Evolutionary conservation across 2,113 vertebrate genomes (phyloP), one percentile per base, ranked within the genome.

Genomic region (Piprites chloris): DNA sequence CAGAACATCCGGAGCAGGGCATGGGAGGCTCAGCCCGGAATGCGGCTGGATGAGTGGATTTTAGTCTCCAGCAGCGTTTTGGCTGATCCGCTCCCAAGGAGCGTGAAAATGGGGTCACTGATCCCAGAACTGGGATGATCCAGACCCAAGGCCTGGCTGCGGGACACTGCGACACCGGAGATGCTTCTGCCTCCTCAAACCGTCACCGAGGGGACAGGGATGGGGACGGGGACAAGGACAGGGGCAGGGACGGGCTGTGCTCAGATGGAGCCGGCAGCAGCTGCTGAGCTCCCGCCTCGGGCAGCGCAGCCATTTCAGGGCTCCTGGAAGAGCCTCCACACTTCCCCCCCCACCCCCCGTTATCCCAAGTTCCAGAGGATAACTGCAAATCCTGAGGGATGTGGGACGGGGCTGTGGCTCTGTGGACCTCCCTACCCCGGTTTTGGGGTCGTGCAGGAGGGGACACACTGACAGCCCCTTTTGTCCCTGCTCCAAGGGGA

Each of bases 391-490:
- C 63, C 80, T 1, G 2, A 7, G 91, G 37, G 75, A 28, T 0
- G 28, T 0, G 0, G 3, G 4, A 22, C 4, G 0, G 52, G 42
- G 42, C 42, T 8, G 52, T 4, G 3, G 3, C 84, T 16, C 11
- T 4, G 2, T 0, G 11, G 37, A 52, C 63, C 42, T 20, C 23
- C 0, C 33, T 8, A 39, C 42, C 85, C 65, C 1, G n/a, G 44
- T 55, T 32, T 2, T 1, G 22, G 66, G 71, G 53, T 28, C 0
- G 2, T 8, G 1, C 0, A 27, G 63, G 42, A 52, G 32, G 87
- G 78, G 18, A 56, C 18, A 3, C 19, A 0, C 22, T 3, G 0
- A 8, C 19, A 4, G 65, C 35, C 26, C 30, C 39, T 28, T 33
- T 0, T 6, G 23, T 65, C 71, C 80, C 66, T 0, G 28, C 61